Conservation (phyloP, 2,888 invertebrate species). For the Cephus nigrinus region DNA sequence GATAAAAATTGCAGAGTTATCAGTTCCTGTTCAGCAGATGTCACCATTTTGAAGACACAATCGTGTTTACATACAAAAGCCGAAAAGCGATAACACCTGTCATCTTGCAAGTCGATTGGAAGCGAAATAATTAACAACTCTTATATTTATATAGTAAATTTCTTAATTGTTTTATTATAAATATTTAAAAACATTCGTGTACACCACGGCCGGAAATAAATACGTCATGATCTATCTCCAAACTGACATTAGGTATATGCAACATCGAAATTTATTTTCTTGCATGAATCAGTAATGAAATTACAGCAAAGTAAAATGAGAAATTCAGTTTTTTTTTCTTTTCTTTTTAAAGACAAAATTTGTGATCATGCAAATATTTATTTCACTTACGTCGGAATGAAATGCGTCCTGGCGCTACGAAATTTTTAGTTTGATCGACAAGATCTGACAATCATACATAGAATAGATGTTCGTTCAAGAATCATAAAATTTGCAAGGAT, state of each 20-base stretch:
- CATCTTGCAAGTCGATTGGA: neutral
- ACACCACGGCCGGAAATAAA: slow-evolving; percentile 44
- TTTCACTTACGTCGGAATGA: neutral
- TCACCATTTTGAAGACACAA: neutral
- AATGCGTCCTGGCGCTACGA: neutral
- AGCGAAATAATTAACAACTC: neutral
- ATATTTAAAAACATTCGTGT: slow-evolving; percentile 59
- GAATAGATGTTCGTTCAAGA: no score
- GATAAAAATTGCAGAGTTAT: neutral
- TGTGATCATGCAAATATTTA: neutral
- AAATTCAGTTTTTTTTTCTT: neutral
- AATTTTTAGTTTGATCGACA: neutral
- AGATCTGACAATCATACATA: no score
- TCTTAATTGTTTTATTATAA: slow-evolving; percentile 57
- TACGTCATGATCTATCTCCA: slow-evolving; percentile 40
- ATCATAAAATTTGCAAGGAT: no score
- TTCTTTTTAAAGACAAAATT: neutral
- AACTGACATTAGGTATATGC: slow-evolving; percentile 32
- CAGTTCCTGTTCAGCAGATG: neutral
- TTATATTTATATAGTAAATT: slow-evolving; percentile 29
- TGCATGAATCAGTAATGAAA: slow-evolving; percentile 25
- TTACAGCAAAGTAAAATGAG: slow-evolving; percentile 34
- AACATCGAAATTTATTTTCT: slow-evolving; percentile 5
- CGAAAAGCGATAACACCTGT: neutral
- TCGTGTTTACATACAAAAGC: neutral